Base-by-base conservation (phyloP, 23 tunicate species). In the Botrylloides violaceus region DNA sequence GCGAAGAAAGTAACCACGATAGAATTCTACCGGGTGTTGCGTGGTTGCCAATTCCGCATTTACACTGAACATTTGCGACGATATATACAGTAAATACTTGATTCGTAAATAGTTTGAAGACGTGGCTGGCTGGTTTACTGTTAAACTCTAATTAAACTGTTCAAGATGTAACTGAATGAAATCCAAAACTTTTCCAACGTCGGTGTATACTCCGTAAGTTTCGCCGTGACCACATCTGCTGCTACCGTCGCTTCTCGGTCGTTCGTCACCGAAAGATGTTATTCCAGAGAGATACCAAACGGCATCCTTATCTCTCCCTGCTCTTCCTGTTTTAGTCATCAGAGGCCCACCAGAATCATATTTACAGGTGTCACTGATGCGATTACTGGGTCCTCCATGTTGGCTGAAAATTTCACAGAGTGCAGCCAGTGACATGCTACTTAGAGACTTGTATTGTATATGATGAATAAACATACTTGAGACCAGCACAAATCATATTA, bases 401-500 rank as follows among this genome's bases (percentile, higher is more conserved):
- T n/a, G n/a, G n/a, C n/a, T n/a, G n/a, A n/a, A n/a, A n/a, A n/a
- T n/a, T n/a, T n/a, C n/a, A n/a, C n/a, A n/a, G n/a, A n/a, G n/a
- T n/a, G n/a, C n/a, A n/a, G n/a, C n/a, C n/a, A n/a, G n/a, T n/a
- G n/a, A n/a, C n/a, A n/a, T n/a, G n/a, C n/a, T n/a, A n/a, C n/a
- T n/a, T n/a, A n/a, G n/a, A n/a, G n/a, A n/a, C n/a, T n/a, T n/a
- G n/a, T n/a, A n/a, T n/a, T n/a, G n/a, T n/a, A n/a, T n/a, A n/a
- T n/a, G n/a, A n/a, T n/a, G 15, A 28, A 48, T 37, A 3, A 12
- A 75, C 79, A 59, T 34, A 75, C 79, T 33, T 21, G 24, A 60
- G 60, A 39, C 79, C 79, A 32, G 79, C 79, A 36, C 79, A 75
- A 35, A 75, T 34, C 79, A 75, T 75, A 57, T 75, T 75, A 19